A percentile compares a stretch with the other conserved stretches of the same genome.
Evolutionary conservation across 1,140 invertebrate genomes (phyloP).

Genomic region (Antheraea pernyi): DNA sequence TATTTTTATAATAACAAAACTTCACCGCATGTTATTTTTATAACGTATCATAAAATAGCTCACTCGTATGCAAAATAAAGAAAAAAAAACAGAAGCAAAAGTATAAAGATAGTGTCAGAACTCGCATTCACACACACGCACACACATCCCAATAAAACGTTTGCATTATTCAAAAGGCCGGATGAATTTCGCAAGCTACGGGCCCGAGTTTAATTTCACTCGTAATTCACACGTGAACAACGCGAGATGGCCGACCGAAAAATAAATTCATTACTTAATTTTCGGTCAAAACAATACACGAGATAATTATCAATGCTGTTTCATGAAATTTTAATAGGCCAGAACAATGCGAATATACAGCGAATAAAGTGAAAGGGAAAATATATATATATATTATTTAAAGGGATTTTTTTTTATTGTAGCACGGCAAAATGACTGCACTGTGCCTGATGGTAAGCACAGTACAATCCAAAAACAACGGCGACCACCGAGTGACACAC

Average conservation of each 20-base stretch:
- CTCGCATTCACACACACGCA: neutral
- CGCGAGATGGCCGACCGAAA: slow-evolving; percentile 43
- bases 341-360: too few species aligned
- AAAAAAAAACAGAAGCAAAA: neutral
- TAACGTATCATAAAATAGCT: neutral
- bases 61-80: neutral
- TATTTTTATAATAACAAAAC: too few species aligned
- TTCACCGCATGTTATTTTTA: too few species aligned
- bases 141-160: slow-evolving; percentile 42
- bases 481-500: too few species aligned
- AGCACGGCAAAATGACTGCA: too few species aligned
- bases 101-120: neutral
- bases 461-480: too few species aligned
- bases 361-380: too few species aligned
- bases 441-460: too few species aligned
- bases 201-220: slow-evolving; percentile 61
- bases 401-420: too few species aligned
- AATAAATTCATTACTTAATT: slow-evolving; percentile 44
- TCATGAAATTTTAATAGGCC: too few species aligned
- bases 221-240: slow-evolving; percentile 49
- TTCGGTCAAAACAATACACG: slow-evolving; percentile 37
- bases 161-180: slow-evolving; percentile 70
- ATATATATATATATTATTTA: too few species aligned
- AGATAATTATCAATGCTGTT: too few species aligned
- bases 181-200: slow-evolving; percentile 54